Percentiles rank a stretch among this genome's conserved stretches.
Evolutionary conservation across 2,888 invertebrate genomes (phyloP).

Genomic region (Eumacrocentrus americanus): DNA sequence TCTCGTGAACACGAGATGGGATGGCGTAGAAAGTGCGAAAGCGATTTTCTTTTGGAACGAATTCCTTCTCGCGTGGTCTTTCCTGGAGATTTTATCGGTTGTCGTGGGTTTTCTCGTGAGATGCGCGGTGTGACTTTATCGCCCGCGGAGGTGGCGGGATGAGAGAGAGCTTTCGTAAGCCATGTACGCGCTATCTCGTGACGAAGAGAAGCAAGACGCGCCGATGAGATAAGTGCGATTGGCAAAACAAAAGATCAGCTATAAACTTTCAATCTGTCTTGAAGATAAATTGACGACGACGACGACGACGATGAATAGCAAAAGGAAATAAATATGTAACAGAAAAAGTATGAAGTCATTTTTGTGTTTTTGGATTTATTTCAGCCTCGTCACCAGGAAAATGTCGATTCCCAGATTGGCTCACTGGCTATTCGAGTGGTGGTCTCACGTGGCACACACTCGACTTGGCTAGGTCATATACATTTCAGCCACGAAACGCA

Average conservation of each 20-base stretch:
- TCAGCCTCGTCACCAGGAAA: conserved; percentile 74
- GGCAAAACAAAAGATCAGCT: conserved; percentile 19
- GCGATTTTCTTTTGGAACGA: conserved; percentile 20
- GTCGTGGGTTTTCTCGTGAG: conserved; percentile 11
- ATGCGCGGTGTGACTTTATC: conserved; percentile 24
- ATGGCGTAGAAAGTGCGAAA: conserved; percentile 19
- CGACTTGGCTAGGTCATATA: conserved; percentile 84
- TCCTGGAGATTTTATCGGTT: conserved; percentile 16
- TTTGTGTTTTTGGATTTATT: conserved; percentile 42
- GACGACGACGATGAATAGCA: conserved; percentile 25
- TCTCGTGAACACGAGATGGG: neutral
- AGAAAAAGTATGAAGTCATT: neutral
- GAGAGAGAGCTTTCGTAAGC: conserved; percentile 27
- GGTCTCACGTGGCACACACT: conserved; percentile 79
- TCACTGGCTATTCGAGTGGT: conserved; percentile 71
- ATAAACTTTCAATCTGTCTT: conserved; percentile 21
- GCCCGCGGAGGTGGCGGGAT: conserved; percentile 32
- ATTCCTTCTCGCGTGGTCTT: conserved; percentile 23
- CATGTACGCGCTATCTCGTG: conserved; percentile 24
- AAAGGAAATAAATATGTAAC: neutral
- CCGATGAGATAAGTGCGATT: conserved; percentile 17
- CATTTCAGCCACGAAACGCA: conserved; percentile 83
- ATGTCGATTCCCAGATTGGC: conserved; percentile 88
- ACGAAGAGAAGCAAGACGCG: neutral
- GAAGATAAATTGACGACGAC: conserved; percentile 18